Base-by-base conservation (phyloP, 1,140 invertebrate species). In the Augochlora pura region DNA sequence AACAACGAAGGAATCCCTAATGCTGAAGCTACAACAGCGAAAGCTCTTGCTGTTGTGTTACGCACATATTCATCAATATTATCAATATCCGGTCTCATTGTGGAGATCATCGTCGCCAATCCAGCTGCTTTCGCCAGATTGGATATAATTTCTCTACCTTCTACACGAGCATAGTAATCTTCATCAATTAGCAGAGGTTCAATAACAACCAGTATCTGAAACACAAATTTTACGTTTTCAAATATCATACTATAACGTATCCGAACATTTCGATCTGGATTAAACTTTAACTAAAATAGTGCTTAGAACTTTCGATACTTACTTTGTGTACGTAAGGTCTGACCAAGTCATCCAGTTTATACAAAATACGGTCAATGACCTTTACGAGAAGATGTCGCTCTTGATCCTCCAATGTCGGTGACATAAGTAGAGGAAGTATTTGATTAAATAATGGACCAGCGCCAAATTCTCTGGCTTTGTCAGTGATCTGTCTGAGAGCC, bases 61-160 rank as follows among this genome's bases (percentile, higher is more conserved):
- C 99, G 94, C 0, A 99, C 99, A 87, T 99, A 99, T 94, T 99
- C 99, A 93, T 99, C 99, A 88, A 99, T 99, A 91, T 99, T 99
- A 91, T 99, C 99, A 90, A 99, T 99, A 94, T 99, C 99, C 7
- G 99, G 99, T 93, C 99, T 95, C 99, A 99, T 99, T 0, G 99
- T 99, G 0, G 99, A 99, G 88, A 99, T 99, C 99, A 99, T 99
- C 12, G 99, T 99, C 0, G 99, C 99, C 39, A 99, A 94, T 78
- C 99, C 99, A n/a, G 99, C 99, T 25, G 99, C 99, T 94, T 99
- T 99, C 0, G 99, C 99, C 86, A 99, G 94, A 94, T 99, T 99
- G 0, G 99, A 99, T 88, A 99, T 99, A 81, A 99, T 99, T 93
- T 99, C 99, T 91, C 99, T 95, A 71, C 99, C 99, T 94, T 99